These are phyloP conservation scores for Gavia stellata DNA, from an alignment of 2,113 vertebrate species.

Conservation along the genomic window DNA sequence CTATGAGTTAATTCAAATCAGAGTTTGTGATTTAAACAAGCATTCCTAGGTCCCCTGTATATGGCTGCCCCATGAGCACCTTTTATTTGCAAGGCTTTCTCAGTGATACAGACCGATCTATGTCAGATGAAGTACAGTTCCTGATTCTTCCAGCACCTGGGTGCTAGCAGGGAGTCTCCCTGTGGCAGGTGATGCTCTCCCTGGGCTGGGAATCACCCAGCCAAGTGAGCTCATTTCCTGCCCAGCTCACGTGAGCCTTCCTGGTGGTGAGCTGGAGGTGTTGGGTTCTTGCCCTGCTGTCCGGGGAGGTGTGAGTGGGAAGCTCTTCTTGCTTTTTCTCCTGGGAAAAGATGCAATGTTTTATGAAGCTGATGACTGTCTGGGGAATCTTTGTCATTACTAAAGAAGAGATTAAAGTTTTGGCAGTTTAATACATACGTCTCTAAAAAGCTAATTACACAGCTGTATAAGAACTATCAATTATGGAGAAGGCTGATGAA, in stretches of 20 bases:
- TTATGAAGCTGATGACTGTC: not conserved
- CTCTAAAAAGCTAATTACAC: not conserved
- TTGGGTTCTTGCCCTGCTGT: constrained; percentile 60
- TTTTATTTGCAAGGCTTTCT: not conserved
- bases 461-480: not conserved
- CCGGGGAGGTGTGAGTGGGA: constrained; percentile 12
- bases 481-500: not conserved
- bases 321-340: not conserved
- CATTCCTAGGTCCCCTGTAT: not conserved
- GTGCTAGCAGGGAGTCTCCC: not conserved
- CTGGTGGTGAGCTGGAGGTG: constrained; percentile 30
- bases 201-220: not conserved
- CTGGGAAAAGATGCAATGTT: not conserved
- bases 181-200: not conserved
- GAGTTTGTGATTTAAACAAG: not conserved
- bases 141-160: not conserved
- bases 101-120: not conserved
- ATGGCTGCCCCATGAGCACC: not conserved
- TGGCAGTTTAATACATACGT: not conserved
- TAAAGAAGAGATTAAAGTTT: not conserved
- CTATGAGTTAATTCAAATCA: not conserved
- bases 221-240: constrained; percentile 57
- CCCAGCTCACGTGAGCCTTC: constrained; percentile 26
- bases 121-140: not conserved
- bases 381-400: not conserved